Conservation (phyloP, 2,888 invertebrate genomes). For the Biston betularia region DNA sequence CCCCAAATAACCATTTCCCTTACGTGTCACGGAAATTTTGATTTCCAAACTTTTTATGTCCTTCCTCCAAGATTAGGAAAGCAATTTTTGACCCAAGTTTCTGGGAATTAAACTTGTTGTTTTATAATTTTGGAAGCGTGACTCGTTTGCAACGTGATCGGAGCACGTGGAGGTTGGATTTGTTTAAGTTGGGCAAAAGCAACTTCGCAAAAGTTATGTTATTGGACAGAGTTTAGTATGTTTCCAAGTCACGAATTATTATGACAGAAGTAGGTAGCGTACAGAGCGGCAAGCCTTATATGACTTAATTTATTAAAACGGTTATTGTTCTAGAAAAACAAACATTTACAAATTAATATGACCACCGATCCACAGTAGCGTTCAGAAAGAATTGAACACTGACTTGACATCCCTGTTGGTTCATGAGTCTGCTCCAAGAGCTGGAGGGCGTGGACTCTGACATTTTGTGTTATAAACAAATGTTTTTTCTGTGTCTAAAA, state of each 20-base stretch:
- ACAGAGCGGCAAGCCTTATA: too few relatives aligned
- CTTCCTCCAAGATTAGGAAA: slow-evolving; percentile 31
- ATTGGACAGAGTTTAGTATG: background rate
- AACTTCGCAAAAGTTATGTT: slow-evolving; percentile 2
- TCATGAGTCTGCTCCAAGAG: too few relatives aligned
- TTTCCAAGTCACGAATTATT: background rate
- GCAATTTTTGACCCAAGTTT: slow-evolving; percentile 40
- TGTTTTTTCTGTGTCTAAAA: too few relatives aligned
- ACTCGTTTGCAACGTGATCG: slow-evolving; percentile 24
- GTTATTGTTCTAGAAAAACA: too few relatives aligned
- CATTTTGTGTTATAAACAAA: too few relatives aligned
- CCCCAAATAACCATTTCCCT: slow-evolving; percentile 26
- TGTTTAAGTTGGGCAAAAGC: background rate
- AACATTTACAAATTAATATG: too few relatives aligned
- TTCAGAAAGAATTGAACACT: too few relatives aligned
- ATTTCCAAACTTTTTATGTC: slow-evolving; percentile 41
- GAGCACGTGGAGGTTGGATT: slow-evolving; percentile 9
- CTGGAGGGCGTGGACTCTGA: too few relatives aligned
- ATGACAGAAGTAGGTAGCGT: background rate
- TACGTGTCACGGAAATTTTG: slow-evolving; percentile 35
- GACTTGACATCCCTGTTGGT: too few relatives aligned
- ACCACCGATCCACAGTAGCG: too few relatives aligned
- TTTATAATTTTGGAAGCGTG: slow-evolving; percentile 37
- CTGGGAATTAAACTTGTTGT: slow-evolving; percentile 32
- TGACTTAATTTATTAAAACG: too few relatives aligned